phyloP scores from a whole-genome alignment of 2,113 vertebrate species.

The Myotis lucifugus region DNA sequence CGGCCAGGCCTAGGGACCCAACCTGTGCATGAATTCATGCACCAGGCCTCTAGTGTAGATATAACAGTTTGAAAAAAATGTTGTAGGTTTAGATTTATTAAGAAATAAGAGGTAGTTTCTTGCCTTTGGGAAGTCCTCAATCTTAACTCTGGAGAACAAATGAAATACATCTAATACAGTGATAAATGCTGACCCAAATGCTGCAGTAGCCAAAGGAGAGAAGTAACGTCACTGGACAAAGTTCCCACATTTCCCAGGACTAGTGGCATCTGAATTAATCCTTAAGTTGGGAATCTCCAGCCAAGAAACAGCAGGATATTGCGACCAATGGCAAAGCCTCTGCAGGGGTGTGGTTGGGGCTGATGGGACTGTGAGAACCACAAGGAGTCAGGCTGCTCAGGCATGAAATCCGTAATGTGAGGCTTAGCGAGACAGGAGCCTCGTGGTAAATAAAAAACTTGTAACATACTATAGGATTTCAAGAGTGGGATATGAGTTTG shows the following conservation, averaged over 20 bases:
- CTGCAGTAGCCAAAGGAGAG: neutral
- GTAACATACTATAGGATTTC: neutral
- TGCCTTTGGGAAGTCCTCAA: neutral
- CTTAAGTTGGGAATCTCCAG: neutral
- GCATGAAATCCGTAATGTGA: neutral
- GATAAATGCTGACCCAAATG: neutral
- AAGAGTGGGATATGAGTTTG: neutral
- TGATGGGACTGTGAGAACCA: neutral
- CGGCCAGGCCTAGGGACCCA: too few relatives aligned
- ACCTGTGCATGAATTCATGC: too few relatives aligned
- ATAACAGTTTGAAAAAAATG: neutral
- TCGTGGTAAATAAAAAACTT: neutral
- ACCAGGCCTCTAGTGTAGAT: neutral
- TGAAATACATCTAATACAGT: neutral
- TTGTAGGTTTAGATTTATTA: slow-evolving; percentile 20
- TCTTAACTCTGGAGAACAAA: neutral
- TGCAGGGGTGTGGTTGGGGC: neutral
- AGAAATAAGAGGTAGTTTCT: neutral
- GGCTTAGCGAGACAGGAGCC: neutral
- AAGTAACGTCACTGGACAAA: neutral
- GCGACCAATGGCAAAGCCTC: neutral
- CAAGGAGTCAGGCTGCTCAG: neutral
- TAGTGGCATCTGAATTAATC: neutral
- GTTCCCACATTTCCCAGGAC: neutral
- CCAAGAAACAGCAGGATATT: neutral